These are phyloP conservation scores for Maconellicoccus hirsutus DNA, from an alignment of 1,140 invertebrate genomes.

Conservation along the genomic window DNA sequence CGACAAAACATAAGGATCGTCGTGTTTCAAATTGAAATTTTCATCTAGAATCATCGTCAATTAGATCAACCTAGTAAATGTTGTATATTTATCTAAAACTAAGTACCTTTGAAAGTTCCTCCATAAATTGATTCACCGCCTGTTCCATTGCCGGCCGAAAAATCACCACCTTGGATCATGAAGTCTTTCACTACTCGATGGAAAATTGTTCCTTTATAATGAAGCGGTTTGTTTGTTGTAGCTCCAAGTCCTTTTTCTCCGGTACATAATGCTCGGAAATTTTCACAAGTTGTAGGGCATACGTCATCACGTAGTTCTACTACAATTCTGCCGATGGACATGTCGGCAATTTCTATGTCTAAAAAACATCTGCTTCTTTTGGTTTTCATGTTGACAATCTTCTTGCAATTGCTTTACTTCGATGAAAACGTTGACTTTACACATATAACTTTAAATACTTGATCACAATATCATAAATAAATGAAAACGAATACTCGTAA, in stretches of 20 bases:
- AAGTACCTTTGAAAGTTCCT: conserved; percentile 75
- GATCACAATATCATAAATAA: too few species aligned
- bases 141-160: conserved; percentile 78
- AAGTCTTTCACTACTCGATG: conserved; percentile 89
- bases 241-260: conserved; percentile 71
- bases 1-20: conserved; percentile 70
- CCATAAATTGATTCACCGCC: conserved; percentile 87
- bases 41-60: conserved; percentile 58
- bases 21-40: conserved; percentile 80
- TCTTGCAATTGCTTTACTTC: too few species aligned
- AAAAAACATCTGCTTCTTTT: conserved; percentile 67
- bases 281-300: conserved; percentile 86
- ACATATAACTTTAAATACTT: too few species aligned
- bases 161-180: conserved; percentile 80
- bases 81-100: too few species aligned
- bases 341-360: conserved; percentile 81
- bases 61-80: too few species aligned
- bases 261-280: conserved; percentile 83
- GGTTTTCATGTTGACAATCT: conserved; percentile 23
- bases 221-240: conserved; percentile 52
- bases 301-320: conserved; percentile 89
- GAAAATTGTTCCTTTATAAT: conserved; percentile 67
- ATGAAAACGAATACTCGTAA: too few species aligned
- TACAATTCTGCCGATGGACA: conserved; percentile 76
- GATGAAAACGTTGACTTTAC: too few species aligned